Percentiles rank a stretch among this genome's conserved stretches.
Conservation (phyloP, 2,888 invertebrate genomes). For the Pegoplata infirma region DNA sequence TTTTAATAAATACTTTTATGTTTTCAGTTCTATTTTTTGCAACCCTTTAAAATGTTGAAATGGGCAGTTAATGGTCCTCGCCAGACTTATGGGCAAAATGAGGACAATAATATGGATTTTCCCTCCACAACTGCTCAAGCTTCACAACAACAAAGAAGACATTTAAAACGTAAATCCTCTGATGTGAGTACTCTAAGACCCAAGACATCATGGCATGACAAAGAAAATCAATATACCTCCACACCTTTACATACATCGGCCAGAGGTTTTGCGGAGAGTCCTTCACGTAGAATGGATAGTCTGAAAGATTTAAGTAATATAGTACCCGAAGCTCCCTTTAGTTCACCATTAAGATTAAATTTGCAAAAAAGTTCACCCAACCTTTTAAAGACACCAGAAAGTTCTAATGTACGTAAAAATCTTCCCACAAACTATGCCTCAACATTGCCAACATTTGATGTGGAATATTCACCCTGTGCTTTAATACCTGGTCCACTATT, state of each 20-base stretch:
- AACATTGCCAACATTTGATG: constrained; percentile 75
- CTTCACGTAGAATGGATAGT: constrained; percentile 64
- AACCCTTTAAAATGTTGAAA: constrained; percentile 72
- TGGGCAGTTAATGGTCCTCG: constrained; percentile 76
- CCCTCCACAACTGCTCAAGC: constrained; percentile 12
- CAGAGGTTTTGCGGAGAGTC: constrained; percentile 17
- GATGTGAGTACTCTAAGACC: constrained; percentile 59
- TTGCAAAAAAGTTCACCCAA: neutral
- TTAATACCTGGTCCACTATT: constrained; percentile 74
- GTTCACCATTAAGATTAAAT: constrained; percentile 16
- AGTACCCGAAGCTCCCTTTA: constrained; percentile 60
- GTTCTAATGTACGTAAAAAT: neutral
- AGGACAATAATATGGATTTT: constrained; percentile 8
- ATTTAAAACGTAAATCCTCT: constrained; percentile 67
- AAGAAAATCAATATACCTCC: constrained; percentile 74
- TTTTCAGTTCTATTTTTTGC: neutral
- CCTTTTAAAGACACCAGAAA: constrained; percentile 28
- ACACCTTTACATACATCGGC: constrained; percentile 68
- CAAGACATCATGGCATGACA: constrained; percentile 63
- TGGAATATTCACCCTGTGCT: constrained; percentile 76
- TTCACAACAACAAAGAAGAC: constrained; percentile 52
- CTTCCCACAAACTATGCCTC: constrained; percentile 68
- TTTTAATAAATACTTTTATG: constrained; percentile 19
- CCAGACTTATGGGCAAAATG: constrained; percentile 69
- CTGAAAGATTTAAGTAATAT: constrained; percentile 74